A percentile compares a stretch with the other conserved stretches of the same genome.
Conservation (phyloP, 2,888 invertebrate species). For the Tromatobia lineatoria region DNA sequence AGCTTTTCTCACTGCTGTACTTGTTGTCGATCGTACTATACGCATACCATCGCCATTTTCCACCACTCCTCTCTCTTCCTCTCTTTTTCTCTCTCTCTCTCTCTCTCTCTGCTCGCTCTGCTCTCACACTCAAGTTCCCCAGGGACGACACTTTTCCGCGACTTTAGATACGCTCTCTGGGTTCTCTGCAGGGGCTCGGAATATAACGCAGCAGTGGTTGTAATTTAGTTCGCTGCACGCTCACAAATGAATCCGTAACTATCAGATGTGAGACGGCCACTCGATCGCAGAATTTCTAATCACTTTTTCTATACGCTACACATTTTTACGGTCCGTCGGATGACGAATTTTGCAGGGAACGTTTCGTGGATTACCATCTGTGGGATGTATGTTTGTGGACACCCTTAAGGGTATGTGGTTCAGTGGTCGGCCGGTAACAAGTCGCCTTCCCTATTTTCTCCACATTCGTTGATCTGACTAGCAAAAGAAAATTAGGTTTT, state of each 20-base stretch:
- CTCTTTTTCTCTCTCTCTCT: neutral
- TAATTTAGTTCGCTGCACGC: constrained; percentile 3
- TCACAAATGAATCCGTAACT: constrained; percentile 27
- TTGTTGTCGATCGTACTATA: constrained; percentile 66
- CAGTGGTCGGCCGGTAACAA: too few species aligned
- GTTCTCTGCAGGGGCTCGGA: neutral
- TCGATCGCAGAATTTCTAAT: constrained; percentile 10
- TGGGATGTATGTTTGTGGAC: too few species aligned
- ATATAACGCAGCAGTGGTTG: constrained; percentile 1
- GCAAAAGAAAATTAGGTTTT: too few species aligned
- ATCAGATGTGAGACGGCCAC: constrained; percentile 11
- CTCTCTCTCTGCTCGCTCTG: neutral
- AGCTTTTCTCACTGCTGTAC: constrained; percentile 65
- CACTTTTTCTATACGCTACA: neutral
- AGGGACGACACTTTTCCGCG: constrained; percentile 47
- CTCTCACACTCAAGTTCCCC: constrained; percentile 8
- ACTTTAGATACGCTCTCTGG: constrained; percentile 39
- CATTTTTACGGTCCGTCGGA: constrained; percentile 20
- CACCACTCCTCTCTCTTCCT: constrained; percentile 24
- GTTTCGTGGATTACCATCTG: constrained; percentile 25
- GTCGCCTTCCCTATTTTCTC: too few species aligned
- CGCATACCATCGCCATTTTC: constrained; percentile 76
- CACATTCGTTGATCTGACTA: too few species aligned
- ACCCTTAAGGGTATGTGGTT: too few species aligned
- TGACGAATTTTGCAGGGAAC: neutral